Base-by-base conservation (phyloP, 2,113 vertebrate species). In the Hyperoodon ampullatus region DNA sequence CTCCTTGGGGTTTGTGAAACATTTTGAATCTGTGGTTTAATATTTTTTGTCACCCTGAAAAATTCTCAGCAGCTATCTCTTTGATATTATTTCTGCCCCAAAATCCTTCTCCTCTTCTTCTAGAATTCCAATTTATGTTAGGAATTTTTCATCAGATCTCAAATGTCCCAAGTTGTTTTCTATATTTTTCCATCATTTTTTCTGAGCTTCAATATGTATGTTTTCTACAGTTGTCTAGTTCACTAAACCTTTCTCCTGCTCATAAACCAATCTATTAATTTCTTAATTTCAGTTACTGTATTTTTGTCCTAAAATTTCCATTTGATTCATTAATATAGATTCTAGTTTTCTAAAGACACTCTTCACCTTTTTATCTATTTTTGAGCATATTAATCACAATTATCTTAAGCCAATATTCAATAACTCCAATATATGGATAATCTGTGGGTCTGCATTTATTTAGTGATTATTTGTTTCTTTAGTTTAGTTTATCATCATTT, bases 221-320 rank as follows among this genome's bases (percentile, higher is more conserved):
- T 68, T 61, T 93, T 95, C 60, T 86, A 74, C 10, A 81, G 55
- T 24, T 55, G 50, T 60, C 47, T 77, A 65, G 24, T 35, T 63
- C 30, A 71, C 47, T 60, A 61, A 77, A 72, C 74, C 47, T 74
- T 72, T 93, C 30, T 93, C 50, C 30, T 88, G 44, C 19, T 95
- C 44, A 93, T 14, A 77, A 82, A 42, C 8, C 1, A 35, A 90
- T 81, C 15, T 44, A 65, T 50, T 93, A 83, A 71, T 92, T 89
- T 94, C 35, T 93, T 70, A 61, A 82, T 90, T 90, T 92, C 35
- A 63, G 42, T 63, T 77, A 30, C 24, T 90, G 0, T 66, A 47
- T 66, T 75, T 83, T 88, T 75, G 7, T 18, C 94, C n/a, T 80
- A 86, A 94, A 93, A 28, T 83, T 42, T 93, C 77, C 23, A 72